Conservation (phyloP, 92 coral and sea anemone species). For the Epizoanthus ramosus region DNA sequence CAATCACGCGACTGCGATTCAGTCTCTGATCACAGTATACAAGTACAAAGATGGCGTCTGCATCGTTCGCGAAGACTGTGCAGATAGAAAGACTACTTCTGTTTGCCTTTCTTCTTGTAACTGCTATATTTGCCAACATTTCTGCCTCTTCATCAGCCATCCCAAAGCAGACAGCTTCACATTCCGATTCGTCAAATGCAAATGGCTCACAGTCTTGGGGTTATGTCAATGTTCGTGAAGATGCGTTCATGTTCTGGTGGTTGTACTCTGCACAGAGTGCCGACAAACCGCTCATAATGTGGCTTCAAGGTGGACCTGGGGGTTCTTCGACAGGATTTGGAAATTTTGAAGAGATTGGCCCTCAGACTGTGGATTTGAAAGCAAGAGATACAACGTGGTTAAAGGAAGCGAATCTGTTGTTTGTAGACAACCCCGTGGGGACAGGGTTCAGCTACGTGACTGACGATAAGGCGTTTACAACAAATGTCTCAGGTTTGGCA, state of each 20-base stretch:
- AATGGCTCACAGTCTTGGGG: conserved; percentile 57
- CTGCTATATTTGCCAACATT: neutral
- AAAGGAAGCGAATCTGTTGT: conserved; percentile 83
- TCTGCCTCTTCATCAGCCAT: neutral
- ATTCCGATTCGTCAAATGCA: conserved; percentile 33
- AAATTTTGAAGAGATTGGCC: conserved; percentile 94
- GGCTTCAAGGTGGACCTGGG: conserved; percentile 99
- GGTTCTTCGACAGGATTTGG: conserved; percentile 96
- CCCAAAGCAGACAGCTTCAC: conserved; percentile 2
- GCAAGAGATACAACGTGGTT: conserved; percentile 89
- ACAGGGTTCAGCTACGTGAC: conserved; percentile 94
- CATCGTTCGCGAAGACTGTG: neutral
- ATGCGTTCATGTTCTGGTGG: conserved; percentile 98
- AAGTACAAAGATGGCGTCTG: conserved; percentile 17
- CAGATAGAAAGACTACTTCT: neutral
- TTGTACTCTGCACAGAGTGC: conserved; percentile 76
- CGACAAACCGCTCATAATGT: conserved; percentile 81
- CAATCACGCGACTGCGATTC: conserved; percentile 5
- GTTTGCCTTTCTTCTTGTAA: neutral
- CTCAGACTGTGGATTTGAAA: conserved; percentile 77
- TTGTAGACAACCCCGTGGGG: conserved; percentile 97
- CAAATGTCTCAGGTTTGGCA: conserved; percentile 78
- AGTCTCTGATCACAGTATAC: neutral
- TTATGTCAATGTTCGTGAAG: conserved; percentile 81
- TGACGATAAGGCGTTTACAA: conserved; percentile 79